phyloP scores from a whole-genome alignment of 2,797 vertebrate genomes.

The Gallinago nigripennis region DNA sequence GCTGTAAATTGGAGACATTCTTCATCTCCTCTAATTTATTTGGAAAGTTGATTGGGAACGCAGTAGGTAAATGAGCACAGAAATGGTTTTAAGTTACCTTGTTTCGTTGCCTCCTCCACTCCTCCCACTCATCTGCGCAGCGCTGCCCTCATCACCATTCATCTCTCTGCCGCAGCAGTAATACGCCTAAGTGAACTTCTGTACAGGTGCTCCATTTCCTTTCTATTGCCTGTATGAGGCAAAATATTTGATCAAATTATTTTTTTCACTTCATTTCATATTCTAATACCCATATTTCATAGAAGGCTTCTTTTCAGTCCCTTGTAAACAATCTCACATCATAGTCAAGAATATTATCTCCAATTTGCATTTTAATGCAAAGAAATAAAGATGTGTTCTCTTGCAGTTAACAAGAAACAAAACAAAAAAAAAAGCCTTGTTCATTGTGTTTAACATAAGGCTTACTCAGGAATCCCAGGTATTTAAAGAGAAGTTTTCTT shows the following conservation, averaged over 20 bases:
- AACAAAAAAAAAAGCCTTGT: not conserved
- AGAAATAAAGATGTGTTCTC: not conserved
- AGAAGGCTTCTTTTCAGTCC: not conserved
- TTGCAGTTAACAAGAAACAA: not conserved
- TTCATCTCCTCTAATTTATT: conserved; percentile 24
- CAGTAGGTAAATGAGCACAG: conserved; percentile 7
- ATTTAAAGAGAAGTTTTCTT: not conserved
- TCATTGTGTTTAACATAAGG: not conserved
- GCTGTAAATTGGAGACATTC: not conserved
- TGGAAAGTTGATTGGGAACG: not conserved
- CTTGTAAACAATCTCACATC: not conserved
- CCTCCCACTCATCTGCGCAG: conserved; percentile 46
- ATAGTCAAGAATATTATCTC: not conserved
- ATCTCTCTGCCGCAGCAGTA: not conserved
- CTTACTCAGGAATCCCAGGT: not conserved
- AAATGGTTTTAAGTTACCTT: not conserved
- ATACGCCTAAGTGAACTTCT: not conserved
- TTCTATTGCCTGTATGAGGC: not conserved
- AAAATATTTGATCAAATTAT: not conserved
- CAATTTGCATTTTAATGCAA: not conserved
- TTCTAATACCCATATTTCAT: not conserved
- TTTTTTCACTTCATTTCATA: not conserved
- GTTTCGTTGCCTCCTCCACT: not conserved
- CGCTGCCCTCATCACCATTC: not conserved
- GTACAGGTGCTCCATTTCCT: not conserved